phyloP scores from a whole-genome alignment of 1,140 invertebrate species.

The Lycorma delicatula region DNA sequence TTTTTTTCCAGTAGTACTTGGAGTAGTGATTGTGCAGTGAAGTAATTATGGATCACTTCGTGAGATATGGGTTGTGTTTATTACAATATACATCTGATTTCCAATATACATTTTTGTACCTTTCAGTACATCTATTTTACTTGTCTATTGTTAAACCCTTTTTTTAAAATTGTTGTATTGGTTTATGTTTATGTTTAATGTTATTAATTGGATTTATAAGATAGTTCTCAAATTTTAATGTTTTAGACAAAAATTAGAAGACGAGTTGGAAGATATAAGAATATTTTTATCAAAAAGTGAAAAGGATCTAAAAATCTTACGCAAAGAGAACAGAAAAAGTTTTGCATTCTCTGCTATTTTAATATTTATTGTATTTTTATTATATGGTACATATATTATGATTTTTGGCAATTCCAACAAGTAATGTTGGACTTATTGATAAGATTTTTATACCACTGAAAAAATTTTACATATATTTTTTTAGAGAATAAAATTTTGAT shows the following conservation, averaged over 20 bases:
- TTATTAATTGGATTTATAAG: not conserved
- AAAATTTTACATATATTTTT: too few relatives aligned
- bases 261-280: constrained; percentile 1
- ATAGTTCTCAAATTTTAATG: not conserved
- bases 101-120: not conserved
- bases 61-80: too few relatives aligned
- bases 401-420: not conserved
- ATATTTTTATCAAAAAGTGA: not conserved
- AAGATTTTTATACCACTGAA: too few relatives aligned
- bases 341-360: constrained; percentile 6
- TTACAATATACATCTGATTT: too few relatives aligned
- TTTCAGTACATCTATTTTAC: not conserved
- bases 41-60: too few relatives aligned
- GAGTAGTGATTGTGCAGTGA: too few relatives aligned
- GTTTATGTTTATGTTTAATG: not conserved
- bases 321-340: constrained; percentile 3
- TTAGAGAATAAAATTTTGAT: too few relatives aligned
- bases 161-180: not conserved
- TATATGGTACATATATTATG: not conserved
- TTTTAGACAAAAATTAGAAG: constrained; percentile 10
- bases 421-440: too few relatives aligned
- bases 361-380: constrained; percentile 5
- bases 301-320: constrained; percentile 2
- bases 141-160: not conserved
- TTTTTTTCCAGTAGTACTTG: too few relatives aligned